phyloP scores from a whole-genome alignment of 2,797 vertebrate genomes.

The Phaenicophaeus curvirostris region DNA sequence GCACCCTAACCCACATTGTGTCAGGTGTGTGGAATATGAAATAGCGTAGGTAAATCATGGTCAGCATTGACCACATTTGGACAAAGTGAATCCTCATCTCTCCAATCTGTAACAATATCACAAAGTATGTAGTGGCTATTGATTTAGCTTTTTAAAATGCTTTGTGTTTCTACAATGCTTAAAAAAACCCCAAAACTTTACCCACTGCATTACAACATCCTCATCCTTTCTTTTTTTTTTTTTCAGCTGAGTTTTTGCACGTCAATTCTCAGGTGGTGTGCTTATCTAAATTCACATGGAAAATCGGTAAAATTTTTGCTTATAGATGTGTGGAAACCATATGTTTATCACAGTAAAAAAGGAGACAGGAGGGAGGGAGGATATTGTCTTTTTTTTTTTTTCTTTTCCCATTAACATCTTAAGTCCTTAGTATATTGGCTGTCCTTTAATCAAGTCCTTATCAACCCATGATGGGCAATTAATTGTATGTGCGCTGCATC shows the following conservation, averaged over 20 bases:
- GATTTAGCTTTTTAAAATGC: neutral
- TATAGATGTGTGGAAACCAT: neutral
- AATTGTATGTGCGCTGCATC: neutral
- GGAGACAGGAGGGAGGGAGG: neutral
- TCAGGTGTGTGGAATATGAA: neutral
- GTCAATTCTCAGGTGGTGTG: neutral
- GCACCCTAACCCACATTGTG: neutral
- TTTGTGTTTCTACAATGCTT: neutral
- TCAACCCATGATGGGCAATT: neutral
- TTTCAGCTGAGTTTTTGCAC: neutral
- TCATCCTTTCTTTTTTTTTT: neutral
- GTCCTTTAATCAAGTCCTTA: conserved; percentile 13
- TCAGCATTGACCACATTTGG: neutral
- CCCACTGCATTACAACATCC: neutral
- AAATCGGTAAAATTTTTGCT: neutral
- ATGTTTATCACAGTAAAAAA: neutral
- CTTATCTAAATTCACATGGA: neutral
- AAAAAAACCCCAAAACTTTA: neutral
- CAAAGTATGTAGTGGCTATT: neutral
- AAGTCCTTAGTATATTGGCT: neutral
- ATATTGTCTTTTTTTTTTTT: neutral
- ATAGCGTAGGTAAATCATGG: neutral
- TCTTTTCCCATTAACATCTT: conserved; percentile 4
- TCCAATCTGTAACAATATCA: neutral
- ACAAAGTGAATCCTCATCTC: neutral